phyloP scores from a whole-genome alignment of 2,888 invertebrate genomes.

The Pristionchus exspectatus region DNA sequence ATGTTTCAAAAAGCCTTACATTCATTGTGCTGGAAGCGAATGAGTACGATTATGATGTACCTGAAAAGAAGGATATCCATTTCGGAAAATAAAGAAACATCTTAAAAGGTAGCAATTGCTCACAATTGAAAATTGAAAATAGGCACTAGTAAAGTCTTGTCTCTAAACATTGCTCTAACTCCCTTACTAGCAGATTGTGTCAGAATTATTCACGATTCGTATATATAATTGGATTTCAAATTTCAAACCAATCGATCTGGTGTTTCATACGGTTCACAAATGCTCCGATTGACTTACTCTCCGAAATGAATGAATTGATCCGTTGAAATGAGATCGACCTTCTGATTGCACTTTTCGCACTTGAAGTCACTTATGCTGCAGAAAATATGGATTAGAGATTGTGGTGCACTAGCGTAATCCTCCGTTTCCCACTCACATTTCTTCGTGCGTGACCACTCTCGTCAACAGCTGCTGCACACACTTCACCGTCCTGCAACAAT shows the following conservation, averaged over 20 bases:
- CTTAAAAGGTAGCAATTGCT: background rate
- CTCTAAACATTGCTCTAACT: no score
- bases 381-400: background rate
- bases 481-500: background rate
- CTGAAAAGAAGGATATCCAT: background rate
- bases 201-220: no score
- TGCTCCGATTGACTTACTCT: constrained; percentile 1
- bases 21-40: background rate
- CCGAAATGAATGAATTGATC: constrained; percentile 4
- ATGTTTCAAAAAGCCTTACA: background rate
- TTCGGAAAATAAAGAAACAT: background rate
- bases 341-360: background rate
- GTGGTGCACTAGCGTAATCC: background rate
- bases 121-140: background rate
- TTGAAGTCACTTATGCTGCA: constrained; percentile 40
- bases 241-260: no score
- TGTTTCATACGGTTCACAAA: no score
- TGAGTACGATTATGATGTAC: constrained; percentile 33
- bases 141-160: no score
- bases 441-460: background rate
- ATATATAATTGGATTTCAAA: no score
- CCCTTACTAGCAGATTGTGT: no score
- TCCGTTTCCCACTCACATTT: background rate
- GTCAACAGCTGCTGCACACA: constrained; percentile 23
- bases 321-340: background rate